phyloP scores from a whole-genome alignment of 30 jellyfish, hydroid and myxozoan genomes.

The Chironex yamaguchii region DNA sequence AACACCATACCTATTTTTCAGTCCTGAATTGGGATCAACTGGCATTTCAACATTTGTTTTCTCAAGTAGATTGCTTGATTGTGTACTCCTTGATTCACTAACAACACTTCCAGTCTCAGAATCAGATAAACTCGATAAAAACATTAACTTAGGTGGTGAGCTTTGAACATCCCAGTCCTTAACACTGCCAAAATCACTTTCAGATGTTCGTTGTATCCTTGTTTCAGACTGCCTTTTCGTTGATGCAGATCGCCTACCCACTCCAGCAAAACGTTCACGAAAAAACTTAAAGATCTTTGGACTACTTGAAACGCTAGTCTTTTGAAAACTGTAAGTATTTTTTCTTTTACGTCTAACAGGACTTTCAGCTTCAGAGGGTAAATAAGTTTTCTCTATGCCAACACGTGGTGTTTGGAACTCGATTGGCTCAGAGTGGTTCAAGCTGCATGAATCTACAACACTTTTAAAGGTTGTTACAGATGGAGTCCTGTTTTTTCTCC shows the following conservation, averaged over 20 bases:
- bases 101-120: background rate
- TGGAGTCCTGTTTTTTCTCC: slow-evolving; percentile 19
- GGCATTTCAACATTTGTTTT: background rate
- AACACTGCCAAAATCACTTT: background rate
- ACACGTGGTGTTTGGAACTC: background rate
- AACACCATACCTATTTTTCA: background rate
- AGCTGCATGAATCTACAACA: slow-evolving; percentile 73
- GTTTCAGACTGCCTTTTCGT: background rate
- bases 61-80: background rate
- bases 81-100: background rate
- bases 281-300: background rate
- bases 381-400: too few relatives aligned
- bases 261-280: background rate
- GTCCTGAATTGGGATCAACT: background rate
- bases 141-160: background rate
- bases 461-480: slow-evolving; percentile 84
- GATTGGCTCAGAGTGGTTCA: background rate
- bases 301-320: background rate
- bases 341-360: background rate
- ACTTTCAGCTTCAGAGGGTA: background rate
- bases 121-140: background rate
- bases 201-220: background rate
- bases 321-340: background rate
- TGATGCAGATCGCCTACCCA: background rate
- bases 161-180: background rate